Conservation (phyloP, 37 sponge, comb jelly and placozoan species). For the Spongia lamella region DNA sequence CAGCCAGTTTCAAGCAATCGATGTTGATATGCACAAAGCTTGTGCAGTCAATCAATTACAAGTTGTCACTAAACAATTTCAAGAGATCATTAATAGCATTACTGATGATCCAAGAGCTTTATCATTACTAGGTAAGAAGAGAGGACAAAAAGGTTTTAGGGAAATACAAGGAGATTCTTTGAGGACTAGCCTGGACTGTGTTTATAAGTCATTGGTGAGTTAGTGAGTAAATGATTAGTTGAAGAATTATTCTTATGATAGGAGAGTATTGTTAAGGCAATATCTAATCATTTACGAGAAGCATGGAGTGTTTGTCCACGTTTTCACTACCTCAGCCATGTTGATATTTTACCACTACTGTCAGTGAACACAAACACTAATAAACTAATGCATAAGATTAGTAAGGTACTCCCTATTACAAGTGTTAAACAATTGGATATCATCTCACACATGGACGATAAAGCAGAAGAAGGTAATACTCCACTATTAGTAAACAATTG, state of each 20-base stretch:
- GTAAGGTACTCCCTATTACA: constrained; percentile 52
- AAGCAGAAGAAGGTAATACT: too few species aligned
- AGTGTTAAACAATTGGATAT: constrained; percentile 2
- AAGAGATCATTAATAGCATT: constrained; percentile 50
- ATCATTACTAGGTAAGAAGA: constrained; percentile 54
- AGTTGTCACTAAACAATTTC: constrained; percentile 28
- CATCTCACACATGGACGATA: too few species aligned
- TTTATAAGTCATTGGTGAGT: constrained; percentile 31
- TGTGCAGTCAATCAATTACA: constrained; percentile 44
- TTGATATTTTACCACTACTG: constrained; percentile 30
- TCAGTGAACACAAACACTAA: constrained; percentile 30
- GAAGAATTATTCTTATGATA: too few species aligned
- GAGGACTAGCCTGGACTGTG: constrained; percentile 26
- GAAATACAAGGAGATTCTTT: constrained; percentile 73
- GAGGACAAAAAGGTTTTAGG: constrained; percentile 69
- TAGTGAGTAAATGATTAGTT: too few species aligned
- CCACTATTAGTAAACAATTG: too few species aligned
- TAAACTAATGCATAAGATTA: constrained; percentile 38
- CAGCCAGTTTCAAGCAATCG: constrained; percentile 17
- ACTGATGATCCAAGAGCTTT: constrained; percentile 47
- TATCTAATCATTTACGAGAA: constrained; percentile 11
- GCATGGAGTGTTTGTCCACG: constrained; percentile 30
- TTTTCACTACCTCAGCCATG: constrained; percentile 35
- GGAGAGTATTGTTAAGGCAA: too few species aligned
- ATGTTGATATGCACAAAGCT: not conserved